Evolutionary conservation across 2,797 vertebrate genomes (phyloP).

Genomic region (Peromyscus nudipes): DNA sequence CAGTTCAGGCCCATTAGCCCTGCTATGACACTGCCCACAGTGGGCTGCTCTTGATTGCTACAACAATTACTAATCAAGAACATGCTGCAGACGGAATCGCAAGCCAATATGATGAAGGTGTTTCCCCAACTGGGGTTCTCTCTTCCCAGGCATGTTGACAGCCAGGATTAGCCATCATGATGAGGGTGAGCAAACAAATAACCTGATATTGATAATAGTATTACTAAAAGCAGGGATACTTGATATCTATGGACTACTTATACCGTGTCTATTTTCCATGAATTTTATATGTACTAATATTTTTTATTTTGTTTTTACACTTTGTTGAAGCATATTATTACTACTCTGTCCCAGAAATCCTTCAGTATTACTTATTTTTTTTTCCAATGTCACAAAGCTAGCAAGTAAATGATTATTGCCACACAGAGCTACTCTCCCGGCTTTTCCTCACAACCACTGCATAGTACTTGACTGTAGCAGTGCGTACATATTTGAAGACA

Average conservation of each 20-base stretch:
- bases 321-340: neutral
- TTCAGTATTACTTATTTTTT: neutral
- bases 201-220: neutral
- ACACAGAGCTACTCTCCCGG: neutral
- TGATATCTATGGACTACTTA: slow-evolving; percentile 10
- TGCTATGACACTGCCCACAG: neutral
- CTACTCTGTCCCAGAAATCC: neutral
- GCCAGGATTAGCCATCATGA: neutral
- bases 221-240: neutral
- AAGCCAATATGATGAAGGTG: neutral
- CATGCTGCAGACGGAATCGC: neutral
- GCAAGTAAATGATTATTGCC: neutral
- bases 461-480: neutral
- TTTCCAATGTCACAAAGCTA: neutral
- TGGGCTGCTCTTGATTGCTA: neutral
- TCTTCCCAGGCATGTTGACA: neutral
- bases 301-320: neutral
- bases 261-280: neutral
- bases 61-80: too few species aligned
- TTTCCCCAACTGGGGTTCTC: neutral
- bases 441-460: neutral
- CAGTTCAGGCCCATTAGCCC: neutral
- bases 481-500: neutral
- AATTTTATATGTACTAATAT: neutral
- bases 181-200: neutral